Evolutionary conservation across 2,888 invertebrate species (phyloP).

Genomic region (Galerucella calmariensis): DNA sequence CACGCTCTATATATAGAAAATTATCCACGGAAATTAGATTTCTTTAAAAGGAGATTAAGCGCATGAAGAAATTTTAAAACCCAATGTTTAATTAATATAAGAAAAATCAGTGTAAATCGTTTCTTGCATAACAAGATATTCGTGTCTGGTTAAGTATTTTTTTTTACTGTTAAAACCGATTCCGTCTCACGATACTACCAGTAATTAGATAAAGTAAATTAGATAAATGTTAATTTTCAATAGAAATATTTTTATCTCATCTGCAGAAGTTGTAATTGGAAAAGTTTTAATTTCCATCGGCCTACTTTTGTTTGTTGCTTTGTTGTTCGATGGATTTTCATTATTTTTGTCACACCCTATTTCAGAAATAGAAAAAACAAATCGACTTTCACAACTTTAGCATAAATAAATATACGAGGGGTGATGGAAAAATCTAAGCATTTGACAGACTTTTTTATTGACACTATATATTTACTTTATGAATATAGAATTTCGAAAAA

Average conservation of each 20-base stretch:
- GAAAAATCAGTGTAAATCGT: conserved; percentile 7
- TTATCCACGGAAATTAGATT: not conserved
- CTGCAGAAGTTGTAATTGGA: not conserved
- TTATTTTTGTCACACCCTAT: not conserved
- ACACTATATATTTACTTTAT: too few species aligned
- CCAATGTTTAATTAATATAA: not conserved
- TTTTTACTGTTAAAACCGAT: not conserved
- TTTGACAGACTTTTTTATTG: too few species aligned
- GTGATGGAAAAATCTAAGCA: too few species aligned
- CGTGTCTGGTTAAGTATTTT: not conserved
- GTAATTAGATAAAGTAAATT: too few species aligned
- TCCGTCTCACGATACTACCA: not conserved
- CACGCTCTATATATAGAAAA: not conserved
- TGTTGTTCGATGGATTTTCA: not conserved
- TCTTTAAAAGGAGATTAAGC: not conserved
- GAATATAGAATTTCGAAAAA: too few species aligned
- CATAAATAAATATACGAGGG: too few species aligned
- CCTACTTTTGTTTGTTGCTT: not conserved
- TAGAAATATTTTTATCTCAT: not conserved
- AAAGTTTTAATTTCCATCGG: not conserved
- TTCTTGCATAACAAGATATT: not conserved
- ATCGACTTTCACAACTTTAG: too few species aligned
- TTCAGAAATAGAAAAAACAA: too few species aligned
- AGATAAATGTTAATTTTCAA: conserved; percentile 2
- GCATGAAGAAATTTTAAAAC: not conserved